Conservation (phyloP, 1,140 invertebrate species). For the Chrysomallon squamiferum region DNA sequence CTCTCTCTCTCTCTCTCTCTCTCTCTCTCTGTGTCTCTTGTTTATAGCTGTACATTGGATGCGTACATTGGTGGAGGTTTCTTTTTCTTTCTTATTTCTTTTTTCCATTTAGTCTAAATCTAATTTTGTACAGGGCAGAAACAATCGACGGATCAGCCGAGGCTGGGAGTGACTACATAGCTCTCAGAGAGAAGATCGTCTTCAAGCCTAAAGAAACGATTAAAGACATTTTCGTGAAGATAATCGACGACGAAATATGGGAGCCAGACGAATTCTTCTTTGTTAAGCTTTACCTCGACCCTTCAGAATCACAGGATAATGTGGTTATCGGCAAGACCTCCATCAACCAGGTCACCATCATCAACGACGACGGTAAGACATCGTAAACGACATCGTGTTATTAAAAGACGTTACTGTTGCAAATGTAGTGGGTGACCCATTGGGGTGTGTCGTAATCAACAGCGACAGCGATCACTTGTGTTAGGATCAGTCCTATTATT, state of each 20-base stretch:
- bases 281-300: slow-evolving; percentile 67
- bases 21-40: too few relatives aligned
- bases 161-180: slow-evolving; percentile 68
- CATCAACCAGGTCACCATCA: slow-evolving; percentile 73
- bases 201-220: slow-evolving; percentile 69
- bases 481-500: too few relatives aligned
- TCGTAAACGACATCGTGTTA: too few relatives aligned
- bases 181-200: slow-evolving; percentile 68
- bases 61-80: too few relatives aligned
- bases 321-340: slow-evolving; percentile 65
- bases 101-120: too few relatives aligned
- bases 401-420: too few relatives aligned
- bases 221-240: slow-evolving; percentile 68
- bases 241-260: slow-evolving; percentile 73
- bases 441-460: too few relatives aligned
- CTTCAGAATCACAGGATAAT: slow-evolving; percentile 47
- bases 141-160: slow-evolving; percentile 72
- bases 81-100: too few relatives aligned
- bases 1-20: too few relatives aligned
- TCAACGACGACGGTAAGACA: slow-evolving; percentile 72
- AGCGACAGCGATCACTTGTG: too few relatives aligned
- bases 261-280: slow-evolving; percentile 75
- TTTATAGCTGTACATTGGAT: too few relatives aligned
- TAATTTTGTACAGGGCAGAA: slow-evolving; percentile 70
- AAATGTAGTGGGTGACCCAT: too few relatives aligned